Conservation (phyloP, 1,140 invertebrate genomes). For the Cydia pomonella region DNA sequence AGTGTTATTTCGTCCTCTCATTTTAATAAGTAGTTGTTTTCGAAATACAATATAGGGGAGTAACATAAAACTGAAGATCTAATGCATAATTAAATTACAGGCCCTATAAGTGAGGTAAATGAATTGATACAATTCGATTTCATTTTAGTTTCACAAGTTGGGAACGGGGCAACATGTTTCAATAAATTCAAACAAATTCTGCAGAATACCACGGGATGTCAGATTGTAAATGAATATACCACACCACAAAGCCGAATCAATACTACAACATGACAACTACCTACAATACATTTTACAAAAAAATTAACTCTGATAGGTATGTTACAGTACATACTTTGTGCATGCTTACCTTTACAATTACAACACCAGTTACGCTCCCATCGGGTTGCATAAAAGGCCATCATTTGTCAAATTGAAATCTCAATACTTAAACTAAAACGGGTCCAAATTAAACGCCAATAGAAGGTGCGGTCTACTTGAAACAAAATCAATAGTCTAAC, state of each 20-base stretch:
- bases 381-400: slow-evolving; percentile 80
- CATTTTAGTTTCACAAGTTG: not conserved
- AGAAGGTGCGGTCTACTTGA: slow-evolving; percentile 76
- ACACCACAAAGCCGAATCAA: not conserved
- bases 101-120: no score
- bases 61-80: no score
- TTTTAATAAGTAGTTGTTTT: no score
- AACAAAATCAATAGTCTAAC: slow-evolving; percentile 76
- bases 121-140: not conserved
- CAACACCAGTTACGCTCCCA: slow-evolving; percentile 79
- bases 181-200: not conserved
- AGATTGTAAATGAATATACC: not conserved
- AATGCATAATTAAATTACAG: no score
- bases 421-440: slow-evolving; percentile 64
- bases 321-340: slow-evolving; percentile 71
- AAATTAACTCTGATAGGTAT: slow-evolving; percentile 46
- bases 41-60: no score
- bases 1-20: no score
- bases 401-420: slow-evolving; percentile 74
- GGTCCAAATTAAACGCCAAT: slow-evolving; percentile 70
- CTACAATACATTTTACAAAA: slow-evolving; percentile 37
- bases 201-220: not conserved
- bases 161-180: no score
- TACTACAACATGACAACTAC: slow-evolving; percentile 42
- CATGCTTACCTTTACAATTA: slow-evolving; percentile 80